phyloP scores from a whole-genome alignment of 2,113 vertebrate species.

The Nymphicus hollandicus region DNA sequence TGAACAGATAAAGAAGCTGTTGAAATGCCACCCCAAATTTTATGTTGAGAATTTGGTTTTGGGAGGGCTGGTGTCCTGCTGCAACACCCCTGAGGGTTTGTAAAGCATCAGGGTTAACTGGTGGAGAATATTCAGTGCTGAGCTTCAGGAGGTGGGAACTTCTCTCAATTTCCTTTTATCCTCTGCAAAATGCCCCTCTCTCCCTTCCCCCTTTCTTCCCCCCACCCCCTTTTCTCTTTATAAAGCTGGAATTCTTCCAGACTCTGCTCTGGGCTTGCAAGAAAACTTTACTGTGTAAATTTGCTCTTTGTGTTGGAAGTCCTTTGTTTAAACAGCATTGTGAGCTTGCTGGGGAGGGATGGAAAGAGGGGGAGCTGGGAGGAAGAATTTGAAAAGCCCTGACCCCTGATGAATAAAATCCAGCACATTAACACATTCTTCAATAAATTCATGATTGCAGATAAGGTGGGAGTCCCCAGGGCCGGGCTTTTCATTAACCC shows the following conservation, averaged over 20 bases:
- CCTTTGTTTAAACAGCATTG: constrained; percentile 90
- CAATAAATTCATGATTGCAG: constrained; percentile 72
- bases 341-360: constrained; percentile 78
- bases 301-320: constrained; percentile 85
- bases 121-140: constrained; percentile 9
- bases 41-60: neutral
- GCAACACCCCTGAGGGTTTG: neutral
- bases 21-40: neutral
- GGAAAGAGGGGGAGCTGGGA: constrained; percentile 66
- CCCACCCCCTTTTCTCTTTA: constrained; percentile 54
- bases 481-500: constrained; percentile 73
- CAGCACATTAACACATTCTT: constrained; percentile 78
- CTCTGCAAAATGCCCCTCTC: constrained; percentile 61
- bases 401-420: constrained; percentile 75
- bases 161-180: constrained; percentile 58
- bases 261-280: constrained; percentile 84
- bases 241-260: constrained; percentile 84
- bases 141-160: constrained; percentile 68
- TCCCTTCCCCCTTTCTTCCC: constrained; percentile 56
- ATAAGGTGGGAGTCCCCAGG: constrained; percentile 70
- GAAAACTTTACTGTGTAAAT: constrained; percentile 90
- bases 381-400: constrained; percentile 81
- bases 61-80: neutral
- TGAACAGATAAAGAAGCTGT: neutral
- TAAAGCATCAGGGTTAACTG: constrained; percentile 10